A percentile compares a stretch with the other conserved stretches of the same genome.
Evolutionary conservation across 2,797 vertebrate genomes (phyloP).

Genomic region (Scarus forsteni): DNA sequence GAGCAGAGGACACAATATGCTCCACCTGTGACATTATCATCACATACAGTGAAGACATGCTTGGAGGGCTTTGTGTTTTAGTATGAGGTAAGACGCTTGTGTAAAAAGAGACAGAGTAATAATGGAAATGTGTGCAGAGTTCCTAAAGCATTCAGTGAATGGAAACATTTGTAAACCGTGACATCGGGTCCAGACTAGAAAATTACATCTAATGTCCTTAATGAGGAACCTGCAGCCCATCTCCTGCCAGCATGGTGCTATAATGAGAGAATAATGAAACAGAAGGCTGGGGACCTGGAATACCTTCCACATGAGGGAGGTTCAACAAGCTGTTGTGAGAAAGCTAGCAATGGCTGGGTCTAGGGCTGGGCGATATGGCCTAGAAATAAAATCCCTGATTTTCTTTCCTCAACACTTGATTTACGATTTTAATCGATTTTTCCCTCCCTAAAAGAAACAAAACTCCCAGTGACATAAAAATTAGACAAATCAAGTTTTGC

Average conservation of each 20-base stretch:
- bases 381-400: too few relatives aligned
- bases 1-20: constrained; percentile 10
- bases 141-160: constrained; percentile 29
- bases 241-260: constrained; percentile 13
- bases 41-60: constrained; percentile 18
- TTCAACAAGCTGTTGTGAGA: constrained; percentile 1
- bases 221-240: constrained; percentile 27
- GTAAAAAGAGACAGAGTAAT: not conserved
- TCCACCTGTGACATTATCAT: constrained; percentile 23
- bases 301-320: constrained; percentile 34
- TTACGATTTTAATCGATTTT: too few relatives aligned
- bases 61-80: constrained; percentile 11
- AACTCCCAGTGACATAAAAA: too few relatives aligned
- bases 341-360: not conserved
- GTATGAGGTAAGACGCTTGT: constrained; percentile 22
- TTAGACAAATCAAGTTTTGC: too few relatives aligned
- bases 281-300: constrained; percentile 36
- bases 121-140: constrained; percentile 2
- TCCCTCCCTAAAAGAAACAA: too few relatives aligned
- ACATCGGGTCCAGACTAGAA: constrained; percentile 23
- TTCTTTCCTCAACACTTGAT: too few relatives aligned
- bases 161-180: constrained; percentile 12
- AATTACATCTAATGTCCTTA: constrained; percentile 16
- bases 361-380: not conserved
- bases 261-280: constrained; percentile 43